phyloP scores from a whole-genome alignment of 2,797 vertebrate genomes.

The Melanotaenia maccullochi region DNA sequence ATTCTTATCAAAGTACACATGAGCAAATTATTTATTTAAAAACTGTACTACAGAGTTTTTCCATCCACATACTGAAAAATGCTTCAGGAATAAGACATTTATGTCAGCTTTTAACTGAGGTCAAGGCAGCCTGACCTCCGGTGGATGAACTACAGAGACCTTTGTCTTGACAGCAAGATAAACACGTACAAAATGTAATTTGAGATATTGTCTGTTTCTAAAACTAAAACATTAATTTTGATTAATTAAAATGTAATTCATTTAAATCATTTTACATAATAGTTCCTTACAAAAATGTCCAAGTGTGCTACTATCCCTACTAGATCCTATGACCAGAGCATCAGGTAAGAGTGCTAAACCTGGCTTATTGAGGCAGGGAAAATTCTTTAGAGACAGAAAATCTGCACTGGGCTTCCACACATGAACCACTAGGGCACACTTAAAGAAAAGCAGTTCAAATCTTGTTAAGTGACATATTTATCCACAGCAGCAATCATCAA shows the following conservation, averaged over 20 bases:
- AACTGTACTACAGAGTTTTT: constrained; percentile 14
- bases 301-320: constrained; percentile 36
- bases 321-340: constrained; percentile 16
- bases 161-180: constrained; percentile 37
- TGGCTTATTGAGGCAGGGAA: constrained; percentile 10
- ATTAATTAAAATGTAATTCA: background rate
- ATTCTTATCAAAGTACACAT: constrained; percentile 1
- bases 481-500: constrained; percentile 28
- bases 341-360: constrained; percentile 7
- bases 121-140: constrained; percentile 26
- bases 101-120: constrained; percentile 13
- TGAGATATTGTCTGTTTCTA: constrained; percentile 22
- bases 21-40: constrained; percentile 11
- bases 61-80: constrained; percentile 24
- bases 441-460: constrained; percentile 25
- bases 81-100: constrained; percentile 23
- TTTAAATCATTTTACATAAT: background rate
- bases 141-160: constrained; percentile 23
- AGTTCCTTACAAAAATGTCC: constrained; percentile 13
- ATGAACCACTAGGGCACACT: constrained; percentile 16
- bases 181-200: constrained; percentile 34
- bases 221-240: constrained; percentile 12
- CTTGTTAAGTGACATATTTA: constrained; percentile 1
- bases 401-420: constrained; percentile 3
- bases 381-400: background rate